These are phyloP conservation scores for Gobionotothen gibberifrons DNA, from an alignment of 2,797 vertebrate genomes.

Conservation along the genomic window DNA sequence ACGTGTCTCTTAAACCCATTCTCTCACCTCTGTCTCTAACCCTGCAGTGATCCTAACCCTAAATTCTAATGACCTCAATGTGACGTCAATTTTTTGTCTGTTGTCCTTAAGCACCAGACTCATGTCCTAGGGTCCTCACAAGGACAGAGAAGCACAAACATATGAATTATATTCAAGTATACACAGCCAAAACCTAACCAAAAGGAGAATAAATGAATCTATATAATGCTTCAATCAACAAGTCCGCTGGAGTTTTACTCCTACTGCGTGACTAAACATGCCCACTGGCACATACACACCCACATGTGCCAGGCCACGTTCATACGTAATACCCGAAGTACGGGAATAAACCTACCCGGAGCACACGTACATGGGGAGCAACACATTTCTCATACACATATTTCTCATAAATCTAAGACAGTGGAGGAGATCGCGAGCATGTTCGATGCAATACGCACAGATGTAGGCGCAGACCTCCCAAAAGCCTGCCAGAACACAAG, in stretches of 20 bases:
- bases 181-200: neutral
- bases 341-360: slow-evolving; percentile 51
- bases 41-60: slow-evolving; percentile 9
- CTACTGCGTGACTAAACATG: slow-evolving; percentile 56
- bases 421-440: slow-evolving; percentile 49
- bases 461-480: slow-evolving; percentile 66
- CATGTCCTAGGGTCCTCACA: slow-evolving; percentile 45
- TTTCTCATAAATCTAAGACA: slow-evolving; percentile 52
- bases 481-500: slow-evolving; percentile 60
- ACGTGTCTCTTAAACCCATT: neutral
- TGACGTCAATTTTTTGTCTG: slow-evolving; percentile 23
- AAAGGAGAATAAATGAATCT: slow-evolving; percentile 24
- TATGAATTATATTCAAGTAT: slow-evolving; percentile 11
- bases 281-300: slow-evolving; percentile 62
- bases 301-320: slow-evolving; percentile 75
- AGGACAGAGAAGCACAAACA: slow-evolving; percentile 34
- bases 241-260: slow-evolving; percentile 73
- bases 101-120: slow-evolving; percentile 27
- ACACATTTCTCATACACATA: slow-evolving; percentile 25
- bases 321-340: slow-evolving; percentile 63
- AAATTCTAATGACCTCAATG: slow-evolving; percentile 25
- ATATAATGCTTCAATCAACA: slow-evolving; percentile 70
- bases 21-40: neutral
- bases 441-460: slow-evolving; percentile 62
- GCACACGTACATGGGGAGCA: slow-evolving; percentile 36